Evolutionary conservation across 92 coral and sea anemone species (phyloP), one percentile per base, ranked within the genome.

Genomic region (Pocillopora grandis): DNA sequence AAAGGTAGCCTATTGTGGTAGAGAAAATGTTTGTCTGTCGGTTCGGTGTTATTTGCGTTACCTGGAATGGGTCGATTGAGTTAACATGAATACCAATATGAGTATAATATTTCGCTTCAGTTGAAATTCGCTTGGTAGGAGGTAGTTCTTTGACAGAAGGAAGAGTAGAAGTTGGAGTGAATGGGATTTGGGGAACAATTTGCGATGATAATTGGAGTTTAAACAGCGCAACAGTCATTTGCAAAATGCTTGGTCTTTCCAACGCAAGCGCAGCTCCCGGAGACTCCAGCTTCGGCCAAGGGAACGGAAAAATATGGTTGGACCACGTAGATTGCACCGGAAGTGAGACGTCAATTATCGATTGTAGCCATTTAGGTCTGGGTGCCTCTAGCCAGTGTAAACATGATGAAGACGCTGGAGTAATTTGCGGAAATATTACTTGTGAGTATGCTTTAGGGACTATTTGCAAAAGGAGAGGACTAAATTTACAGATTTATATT

Each of bases 131-230:
- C 62, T 78, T 90, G 9, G 80, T 49, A 56, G 90, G 87, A 10
- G 88, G 90, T 1, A 27, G 84, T 21, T 76, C 87, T 0, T 49
- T 80, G 6, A 81, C 66, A 21, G 80, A 81, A 55, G 92, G 92
- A 19, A 76, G 90, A 55, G 87, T 90, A 13, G 90, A 90, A 71
- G 52, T 90, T 16, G 76, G 79, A 15, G 70, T 90, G 20, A 80
- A 76, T 56, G 92, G 87, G 18, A 80, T 74, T 60, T 90, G 92
- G 92, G 87, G 89, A 56, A 67, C 92, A 55, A 73, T 90, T 23
- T 90, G 92, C 64, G 87, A 90, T 9, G 88, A 78, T 69, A 68
- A 71, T 31, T 90, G 92, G 92, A 67, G 76, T 13, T 60, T 90
- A 19, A 71, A 55, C 57, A 86, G 88, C 65, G 92, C 92, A 17